phyloP scores from a whole-genome alignment of 2,888 invertebrate genomes.

The Yponomeuta plumbellus region DNA sequence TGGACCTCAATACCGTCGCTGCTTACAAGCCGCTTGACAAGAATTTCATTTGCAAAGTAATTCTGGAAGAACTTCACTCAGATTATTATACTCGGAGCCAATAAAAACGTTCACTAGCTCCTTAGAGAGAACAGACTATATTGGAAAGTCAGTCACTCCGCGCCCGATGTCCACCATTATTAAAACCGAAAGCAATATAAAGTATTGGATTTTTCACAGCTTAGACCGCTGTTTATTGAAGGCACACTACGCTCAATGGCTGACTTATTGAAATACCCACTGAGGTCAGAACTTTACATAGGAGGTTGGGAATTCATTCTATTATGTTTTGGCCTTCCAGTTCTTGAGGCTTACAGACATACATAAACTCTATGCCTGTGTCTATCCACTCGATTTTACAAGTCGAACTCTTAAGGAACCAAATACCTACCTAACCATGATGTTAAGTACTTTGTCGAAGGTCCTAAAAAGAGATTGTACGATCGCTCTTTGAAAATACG shows the following conservation, averaged over 20 bases:
- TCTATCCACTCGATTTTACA: no score
- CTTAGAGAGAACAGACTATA: neutral
- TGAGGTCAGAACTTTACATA: neutral
- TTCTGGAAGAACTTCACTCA: no score
- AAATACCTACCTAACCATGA: no score
- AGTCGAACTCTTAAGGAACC: no score
- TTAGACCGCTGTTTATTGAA: neutral
- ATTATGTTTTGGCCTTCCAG: neutral
- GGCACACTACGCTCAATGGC: neutral
- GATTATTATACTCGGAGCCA: no score
- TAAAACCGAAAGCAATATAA: conserved; percentile 1
- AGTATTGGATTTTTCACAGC: conserved; percentile 1
- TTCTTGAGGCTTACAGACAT: neutral
- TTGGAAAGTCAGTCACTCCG: neutral
- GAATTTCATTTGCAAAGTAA: no score
- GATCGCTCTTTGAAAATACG: no score
- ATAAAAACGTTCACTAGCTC: neutral
- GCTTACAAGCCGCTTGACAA: no score
- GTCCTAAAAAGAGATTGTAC: no score
- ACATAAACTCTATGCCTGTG: neutral
- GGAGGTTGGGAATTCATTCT: neutral
- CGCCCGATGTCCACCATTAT: neutral
- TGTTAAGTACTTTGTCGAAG: no score
- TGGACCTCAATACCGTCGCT: no score
- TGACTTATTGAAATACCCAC: neutral